phyloP scores from a whole-genome alignment of 2,797 vertebrate genomes.

The Rhinoraja longicauda region DNA sequence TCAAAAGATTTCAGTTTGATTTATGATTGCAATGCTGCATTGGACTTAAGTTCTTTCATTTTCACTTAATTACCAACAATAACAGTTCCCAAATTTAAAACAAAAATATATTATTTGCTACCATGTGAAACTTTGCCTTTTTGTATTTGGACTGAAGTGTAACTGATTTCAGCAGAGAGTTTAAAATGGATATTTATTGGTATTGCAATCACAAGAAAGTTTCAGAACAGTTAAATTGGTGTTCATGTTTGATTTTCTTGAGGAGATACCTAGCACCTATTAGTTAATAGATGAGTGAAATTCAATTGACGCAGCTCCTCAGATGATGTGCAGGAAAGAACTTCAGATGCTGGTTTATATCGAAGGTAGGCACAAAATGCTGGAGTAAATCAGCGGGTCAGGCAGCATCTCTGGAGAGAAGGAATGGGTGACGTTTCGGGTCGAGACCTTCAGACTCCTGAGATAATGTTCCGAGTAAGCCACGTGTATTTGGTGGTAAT shows the following conservation, averaged over 20 bases:
- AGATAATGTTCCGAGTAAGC: neutral
- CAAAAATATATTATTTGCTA: neutral
- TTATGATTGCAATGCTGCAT: neutral
- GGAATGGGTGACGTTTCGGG: too few species aligned
- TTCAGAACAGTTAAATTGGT: slow-evolving; percentile 4
- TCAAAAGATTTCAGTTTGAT: neutral
- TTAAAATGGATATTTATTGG: neutral
- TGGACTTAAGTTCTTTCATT: neutral
- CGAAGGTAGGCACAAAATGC: too few species aligned
- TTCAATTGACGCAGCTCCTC: too few species aligned
- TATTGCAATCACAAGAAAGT: neutral
- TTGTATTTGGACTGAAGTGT: neutral
- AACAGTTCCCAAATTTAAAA: neutral
- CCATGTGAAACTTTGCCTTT: neutral
- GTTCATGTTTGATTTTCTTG: neutral
- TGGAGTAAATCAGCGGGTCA: too few species aligned
- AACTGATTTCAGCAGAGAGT: neutral
- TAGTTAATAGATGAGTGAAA: too few species aligned
- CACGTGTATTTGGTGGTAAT: neutral
- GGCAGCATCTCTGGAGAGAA: too few species aligned
- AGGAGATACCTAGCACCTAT: too few species aligned
- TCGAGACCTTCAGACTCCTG: too few species aligned
- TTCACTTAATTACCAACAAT: neutral
- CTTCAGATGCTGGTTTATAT: too few species aligned
- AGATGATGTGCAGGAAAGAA: too few species aligned